A percentile compares a stretch with the other conserved stretches of the same genome.
phyloP scores from a whole-genome alignment of 2,113 vertebrate genomes.

The Candoia aspera region DNA sequence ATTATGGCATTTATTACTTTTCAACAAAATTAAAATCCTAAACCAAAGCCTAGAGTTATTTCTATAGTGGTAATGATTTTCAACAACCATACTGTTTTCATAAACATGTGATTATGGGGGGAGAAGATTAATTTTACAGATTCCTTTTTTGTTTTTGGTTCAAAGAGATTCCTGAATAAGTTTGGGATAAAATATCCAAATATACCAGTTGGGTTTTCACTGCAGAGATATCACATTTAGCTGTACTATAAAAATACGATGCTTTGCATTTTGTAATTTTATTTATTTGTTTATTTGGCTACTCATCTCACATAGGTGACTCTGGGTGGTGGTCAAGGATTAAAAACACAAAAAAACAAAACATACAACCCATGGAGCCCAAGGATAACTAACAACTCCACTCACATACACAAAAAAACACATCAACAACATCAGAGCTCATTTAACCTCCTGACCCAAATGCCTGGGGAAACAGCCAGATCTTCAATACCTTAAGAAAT shows the following conservation, averaged over 20 bases:
- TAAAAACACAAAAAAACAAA: background rate
- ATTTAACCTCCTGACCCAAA: background rate
- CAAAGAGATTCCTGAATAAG: background rate
- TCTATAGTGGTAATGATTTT: background rate
- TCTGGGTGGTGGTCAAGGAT: background rate
- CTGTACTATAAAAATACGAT: background rate
- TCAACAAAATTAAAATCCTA: slow-evolving; percentile 32
- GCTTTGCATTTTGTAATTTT: background rate
- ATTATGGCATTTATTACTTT: background rate
- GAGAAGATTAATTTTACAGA: background rate
- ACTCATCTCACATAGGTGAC: background rate
- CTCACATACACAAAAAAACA: background rate
- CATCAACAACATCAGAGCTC: background rate
- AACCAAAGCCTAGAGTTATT: slow-evolving; percentile 22
- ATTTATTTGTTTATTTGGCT: background rate
- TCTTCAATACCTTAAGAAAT: background rate
- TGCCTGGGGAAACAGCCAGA: background rate
- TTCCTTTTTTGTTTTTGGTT: background rate
- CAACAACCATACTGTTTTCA: background rate
- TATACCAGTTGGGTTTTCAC: background rate
- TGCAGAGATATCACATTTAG: background rate
- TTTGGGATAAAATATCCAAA: background rate
- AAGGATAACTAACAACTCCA: background rate
- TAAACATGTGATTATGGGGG: slow-evolving; percentile 19
- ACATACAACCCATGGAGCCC: background rate